Base-by-base conservation (phyloP, 2,113 vertebrate genomes). In the Epinephelus cyanopodus region DNA sequence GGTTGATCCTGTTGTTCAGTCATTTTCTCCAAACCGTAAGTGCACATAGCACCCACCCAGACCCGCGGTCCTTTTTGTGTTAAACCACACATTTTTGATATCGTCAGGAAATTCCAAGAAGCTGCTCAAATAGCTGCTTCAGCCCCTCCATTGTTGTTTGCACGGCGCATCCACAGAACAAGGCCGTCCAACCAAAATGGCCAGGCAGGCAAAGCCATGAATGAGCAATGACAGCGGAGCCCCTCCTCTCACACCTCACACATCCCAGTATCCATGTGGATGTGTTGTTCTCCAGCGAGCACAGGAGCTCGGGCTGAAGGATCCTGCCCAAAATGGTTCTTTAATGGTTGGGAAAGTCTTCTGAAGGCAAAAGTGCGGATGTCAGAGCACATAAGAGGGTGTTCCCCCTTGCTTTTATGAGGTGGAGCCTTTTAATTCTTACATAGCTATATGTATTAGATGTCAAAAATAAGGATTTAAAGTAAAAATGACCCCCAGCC, bases 121-220 rank as follows among this genome's bases (percentile, higher is more conserved):
- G 56, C 74, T 64, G 53, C 52, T 69, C 57, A 60, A 1, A 52
- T 65, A 47, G 77, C 81, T 73, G 68, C 64, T 66, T 14, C 50
- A 39, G 48, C 58, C 62, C n/a, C 23, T 64, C 80, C 67, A 67
- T 90, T 88, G 62, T 86, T 91, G 82, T 88, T 82, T 77, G 70
- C 69, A 69, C 70, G 73, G 69, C 42, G 42, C 77, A 79, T 39
- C n/a, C 57, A 70, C 33, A 83, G 84, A 86, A 77, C 79, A 85
- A 88, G 89, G 72, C 89, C 81, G 65, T 74, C 69, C 87, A 84
- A 84, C 53, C 87, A 91, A 93, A 85, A 93, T 90, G 89, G 89
- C 89, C 87, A 92, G 60, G 66, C 83, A 88, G 85, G 63, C 81
- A 47, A 79, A 89, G 82, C 73, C 73, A 86, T 91, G 92, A 92